Conservation (phyloP, 2,113 vertebrate species). For the Semnornis frantzii region DNA sequence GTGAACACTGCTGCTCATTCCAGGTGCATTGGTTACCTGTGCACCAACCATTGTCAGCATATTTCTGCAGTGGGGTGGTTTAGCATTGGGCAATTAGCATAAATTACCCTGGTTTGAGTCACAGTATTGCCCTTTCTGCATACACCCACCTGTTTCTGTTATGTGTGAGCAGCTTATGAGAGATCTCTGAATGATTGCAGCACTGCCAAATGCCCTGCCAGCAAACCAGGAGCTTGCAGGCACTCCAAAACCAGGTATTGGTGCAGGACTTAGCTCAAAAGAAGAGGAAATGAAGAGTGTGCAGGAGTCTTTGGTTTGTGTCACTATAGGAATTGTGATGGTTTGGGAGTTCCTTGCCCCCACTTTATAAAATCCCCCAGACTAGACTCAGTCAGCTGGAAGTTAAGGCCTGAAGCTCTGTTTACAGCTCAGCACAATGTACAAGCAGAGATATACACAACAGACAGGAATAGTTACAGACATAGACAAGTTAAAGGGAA, state of each 20-base stretch:
- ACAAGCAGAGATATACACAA: too few relatives aligned
- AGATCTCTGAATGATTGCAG: not conserved
- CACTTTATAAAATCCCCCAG: too few relatives aligned
- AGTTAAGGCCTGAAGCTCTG: too few relatives aligned
- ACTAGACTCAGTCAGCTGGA: too few relatives aligned
- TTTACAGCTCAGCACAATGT: too few relatives aligned
- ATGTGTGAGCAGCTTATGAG: not conserved
- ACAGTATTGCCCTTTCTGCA: constrained; percentile 17
- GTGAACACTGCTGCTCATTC: not conserved
- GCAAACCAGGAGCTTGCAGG: not conserved
- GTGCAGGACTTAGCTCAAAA: not conserved
- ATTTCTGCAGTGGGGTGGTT: not conserved
- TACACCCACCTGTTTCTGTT: not conserved
- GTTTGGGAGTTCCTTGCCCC: too few relatives aligned
- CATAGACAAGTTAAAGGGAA: too few relatives aligned
- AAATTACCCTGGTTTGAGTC: constrained; percentile 38
- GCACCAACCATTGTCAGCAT: not conserved
- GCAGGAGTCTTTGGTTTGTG: not conserved
- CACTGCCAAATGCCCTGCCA: not conserved
- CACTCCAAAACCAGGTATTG: not conserved
- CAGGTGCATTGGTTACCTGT: not conserved
- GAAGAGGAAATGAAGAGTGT: not conserved
- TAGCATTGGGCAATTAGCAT: not conserved
- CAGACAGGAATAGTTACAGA: too few relatives aligned
- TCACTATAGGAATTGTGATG: not conserved